phyloP scores from a whole-genome alignment of 2,797 vertebrate genomes.

The Xerus rutilus region DNA sequence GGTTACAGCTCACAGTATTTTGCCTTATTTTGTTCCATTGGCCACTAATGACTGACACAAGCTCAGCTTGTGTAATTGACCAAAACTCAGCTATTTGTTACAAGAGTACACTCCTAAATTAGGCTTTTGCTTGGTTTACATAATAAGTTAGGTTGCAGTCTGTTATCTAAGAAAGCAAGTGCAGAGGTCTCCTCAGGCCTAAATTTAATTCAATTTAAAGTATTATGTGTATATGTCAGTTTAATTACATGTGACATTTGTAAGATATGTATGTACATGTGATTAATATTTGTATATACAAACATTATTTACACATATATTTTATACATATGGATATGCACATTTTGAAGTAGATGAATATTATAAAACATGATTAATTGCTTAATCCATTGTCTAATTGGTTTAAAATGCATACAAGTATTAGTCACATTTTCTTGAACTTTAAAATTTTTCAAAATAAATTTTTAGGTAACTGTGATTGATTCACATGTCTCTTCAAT shows the following conservation, averaged over 20 bases:
- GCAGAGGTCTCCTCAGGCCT: not conserved
- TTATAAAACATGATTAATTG: not conserved
- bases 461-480: not conserved
- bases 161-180: not conserved
- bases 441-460: not conserved
- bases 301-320: too few relatives aligned
- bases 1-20: not conserved
- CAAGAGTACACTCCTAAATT: not conserved
- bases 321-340: too few relatives aligned
- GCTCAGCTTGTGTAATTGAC: not conserved
- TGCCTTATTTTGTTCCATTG: not conserved
- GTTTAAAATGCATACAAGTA: not conserved
- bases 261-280: too few relatives aligned
- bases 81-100: not conserved
- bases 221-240: not conserved
- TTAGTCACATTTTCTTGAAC: not conserved
- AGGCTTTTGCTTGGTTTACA: not conserved
- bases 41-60: not conserved
- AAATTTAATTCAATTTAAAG: not conserved
- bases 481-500: not conserved
- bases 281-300: too few relatives aligned
- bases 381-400: not conserved
- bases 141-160: not conserved
- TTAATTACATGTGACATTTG: too few relatives aligned
- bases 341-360: not conserved